Evolutionary conservation across 2,113 vertebrate species (phyloP).

Genomic region (Picathartes gymnocephalus): DNA sequence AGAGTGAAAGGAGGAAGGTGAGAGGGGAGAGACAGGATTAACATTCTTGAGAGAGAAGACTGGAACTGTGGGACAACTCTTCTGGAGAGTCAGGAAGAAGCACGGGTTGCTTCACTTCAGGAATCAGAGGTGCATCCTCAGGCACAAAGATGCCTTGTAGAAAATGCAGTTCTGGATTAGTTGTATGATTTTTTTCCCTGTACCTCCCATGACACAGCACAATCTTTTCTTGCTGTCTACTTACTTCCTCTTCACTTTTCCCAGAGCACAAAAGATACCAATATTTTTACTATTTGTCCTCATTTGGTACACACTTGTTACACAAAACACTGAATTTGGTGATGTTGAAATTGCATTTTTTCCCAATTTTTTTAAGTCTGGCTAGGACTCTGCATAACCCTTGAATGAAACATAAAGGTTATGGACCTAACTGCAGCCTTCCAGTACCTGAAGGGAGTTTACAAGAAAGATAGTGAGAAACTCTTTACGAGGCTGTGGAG

Average conservation of each 20-base stretch:
- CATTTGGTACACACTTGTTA: not conserved
- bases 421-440: not conserved
- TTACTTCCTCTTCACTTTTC: not conserved
- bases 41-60: not conserved
- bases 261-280: not conserved
- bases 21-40: not conserved
- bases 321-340: not conserved
- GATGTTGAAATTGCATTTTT: not conserved
- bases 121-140: not conserved
- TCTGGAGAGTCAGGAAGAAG: not conserved
- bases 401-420: not conserved
- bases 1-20: not conserved
- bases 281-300: not conserved
- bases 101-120: not conserved
- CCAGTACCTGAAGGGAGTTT: not conserved
- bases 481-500: not conserved
- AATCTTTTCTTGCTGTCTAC: not conserved
- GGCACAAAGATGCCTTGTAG: not conserved
- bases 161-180: not conserved
- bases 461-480: not conserved
- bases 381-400: not conserved
- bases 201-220: rapidly evolving
- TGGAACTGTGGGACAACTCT: not conserved
- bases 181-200: not conserved
- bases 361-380: not conserved